Base-by-base conservation (phyloP, 2,888 invertebrate species). In the Ypsolopha scabrella region DNA sequence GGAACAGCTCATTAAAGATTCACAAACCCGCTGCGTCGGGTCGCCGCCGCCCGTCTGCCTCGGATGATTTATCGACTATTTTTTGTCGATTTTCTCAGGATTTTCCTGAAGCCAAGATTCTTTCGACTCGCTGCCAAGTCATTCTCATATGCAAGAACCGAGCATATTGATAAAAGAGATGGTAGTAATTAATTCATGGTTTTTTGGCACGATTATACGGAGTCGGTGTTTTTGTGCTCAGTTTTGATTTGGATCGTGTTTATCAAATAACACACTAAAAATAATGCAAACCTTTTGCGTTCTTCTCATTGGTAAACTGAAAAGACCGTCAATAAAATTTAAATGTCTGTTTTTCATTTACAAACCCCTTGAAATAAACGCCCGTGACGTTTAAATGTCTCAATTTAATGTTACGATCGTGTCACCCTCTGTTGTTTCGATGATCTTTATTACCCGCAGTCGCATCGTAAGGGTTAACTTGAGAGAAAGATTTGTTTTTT, bases 381-480 rank as follows among this genome's bases (percentile, higher is more conserved):
- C 4, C 24, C 2, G 24, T 24, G 24, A 24, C 24, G 24, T 24
- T 24, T 24, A 24, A 76, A 77, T 72, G 76, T 77, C 75, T 78
- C 75, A 72, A 75, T 79, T 77, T 72, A 70, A 67, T 68, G 72
- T 77, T 64, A 73, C 66, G 67, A 60, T 72, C 74, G 71, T 70
- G 71, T 68, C 61, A 53, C 57, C 58, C 75, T 67, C 69, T 41
- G 11, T 41, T 41, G 45, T 45, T 64, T 67, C 65, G 62, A 60
- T 59, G 66, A 67, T 63, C 69, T 69, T 73, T 75, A 73, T 66
- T 68, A 64, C 67, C 71, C 67, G 60, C 64, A 62, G 67, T 61
- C 58, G 63, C 69, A 65, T 72, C 68, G 71, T 69, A 71, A 78
- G 81, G 80, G 79, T 80, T 82, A 80, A 80, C 78, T 76, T 72